Evolutionary conservation across 2,113 vertebrate genomes (phyloP), one percentile per base, ranked within the genome.

Genomic region (Albula goreensis): DNA sequence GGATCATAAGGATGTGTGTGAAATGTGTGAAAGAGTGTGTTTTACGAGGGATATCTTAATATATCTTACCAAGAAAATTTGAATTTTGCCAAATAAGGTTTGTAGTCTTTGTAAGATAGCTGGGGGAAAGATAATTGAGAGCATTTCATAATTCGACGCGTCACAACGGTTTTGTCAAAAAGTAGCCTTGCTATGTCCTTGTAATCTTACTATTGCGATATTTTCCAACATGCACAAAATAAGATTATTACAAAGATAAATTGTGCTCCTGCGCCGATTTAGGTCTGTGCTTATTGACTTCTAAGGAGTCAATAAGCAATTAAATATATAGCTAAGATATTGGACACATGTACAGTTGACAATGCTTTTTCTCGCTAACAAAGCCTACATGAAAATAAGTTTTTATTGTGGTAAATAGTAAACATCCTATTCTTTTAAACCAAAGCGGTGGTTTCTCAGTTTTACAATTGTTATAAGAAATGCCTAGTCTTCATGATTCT

Each of bases 41-140:
- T 91, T 89, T 91, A 89, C 89, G 90, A 89, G 88, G 88, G 90
- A 91, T 93, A 90, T 93, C 87, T 90, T 90, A 86, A 89, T 94
- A 92, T 91, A 91, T 93, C 90, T 92, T 93, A 94, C 94, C 91
- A 94, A 92, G 90, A 89, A 93, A 93, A 83, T 93, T 95, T 93
- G 90, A 82, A 87, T 85, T 66, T 78, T 87, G 82, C 85, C 89
- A 89, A 85, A 83, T 80, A 31, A 74, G 22, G 25, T 74, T 74
- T 74, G 70, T 31, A 8, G 4, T 10, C 70, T 31, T n/a, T 74
- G 70, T n/a, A 31, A n/a, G 48, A 49, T 19, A 50, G 17, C 41
- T 80, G 78, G 50, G 12, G 15, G 41, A 50, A 80, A 50, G 50
- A 48, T 13, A 80, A 48, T 17, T 11, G 78, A 49, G 48, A 9